Evolutionary conservation across 2,113 vertebrate genomes (phyloP).

Genomic region (Cyrtonyx montezumae): DNA sequence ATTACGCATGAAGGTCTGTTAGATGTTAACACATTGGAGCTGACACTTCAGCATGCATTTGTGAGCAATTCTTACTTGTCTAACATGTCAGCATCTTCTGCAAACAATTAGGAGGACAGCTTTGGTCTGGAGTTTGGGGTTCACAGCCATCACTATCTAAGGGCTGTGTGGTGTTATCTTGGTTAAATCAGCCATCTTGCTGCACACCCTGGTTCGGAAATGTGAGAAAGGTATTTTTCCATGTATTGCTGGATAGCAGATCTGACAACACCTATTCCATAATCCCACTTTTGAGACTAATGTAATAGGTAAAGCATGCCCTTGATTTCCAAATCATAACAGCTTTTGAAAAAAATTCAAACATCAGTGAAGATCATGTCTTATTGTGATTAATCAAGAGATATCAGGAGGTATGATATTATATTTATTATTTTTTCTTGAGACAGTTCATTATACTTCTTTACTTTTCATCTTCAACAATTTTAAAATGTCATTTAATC

Average conservation of each 20-base stretch:
- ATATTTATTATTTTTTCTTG: background rate
- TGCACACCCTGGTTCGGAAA: fast-evolving
- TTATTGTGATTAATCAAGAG: background rate
- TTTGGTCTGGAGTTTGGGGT: background rate
- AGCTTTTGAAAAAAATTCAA: background rate
- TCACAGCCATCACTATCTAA: background rate
- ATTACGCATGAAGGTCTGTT: background rate
- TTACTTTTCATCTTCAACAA: background rate
- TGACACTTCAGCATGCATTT: background rate
- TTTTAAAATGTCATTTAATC: background rate
- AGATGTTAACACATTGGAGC: background rate
- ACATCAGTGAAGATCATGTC: background rate
- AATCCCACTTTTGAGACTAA: background rate
- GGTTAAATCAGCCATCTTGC: background rate
- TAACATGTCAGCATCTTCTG: background rate
- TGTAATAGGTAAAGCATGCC: background rate
- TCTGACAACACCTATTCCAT: background rate
- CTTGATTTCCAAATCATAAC: background rate
- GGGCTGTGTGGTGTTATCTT: background rate
- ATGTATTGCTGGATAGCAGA: background rate
- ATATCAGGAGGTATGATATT: background rate
- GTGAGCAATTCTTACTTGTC: background rate
- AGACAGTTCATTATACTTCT: background rate
- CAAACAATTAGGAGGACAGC: background rate
- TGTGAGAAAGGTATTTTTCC: background rate